phyloP scores from a whole-genome alignment of 2,888 invertebrate genomes.

The Drosophila glabriapex region DNA sequence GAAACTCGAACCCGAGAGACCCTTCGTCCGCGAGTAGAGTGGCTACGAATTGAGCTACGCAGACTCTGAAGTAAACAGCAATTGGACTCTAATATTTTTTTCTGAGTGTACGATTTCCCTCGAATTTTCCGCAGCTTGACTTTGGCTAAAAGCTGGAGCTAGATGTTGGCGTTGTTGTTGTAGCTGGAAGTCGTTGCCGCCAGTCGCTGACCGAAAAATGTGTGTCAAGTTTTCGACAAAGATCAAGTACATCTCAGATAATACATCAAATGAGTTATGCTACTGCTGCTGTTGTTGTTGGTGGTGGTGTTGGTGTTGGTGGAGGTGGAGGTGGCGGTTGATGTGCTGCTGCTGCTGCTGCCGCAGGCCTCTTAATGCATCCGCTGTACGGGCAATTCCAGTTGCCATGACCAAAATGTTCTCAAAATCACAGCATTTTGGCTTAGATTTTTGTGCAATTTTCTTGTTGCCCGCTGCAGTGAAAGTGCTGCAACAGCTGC shows the following conservation, averaged over 20 bases:
- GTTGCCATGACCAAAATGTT: constrained; percentile 75
- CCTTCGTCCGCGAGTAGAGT: not conserved
- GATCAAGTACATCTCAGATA: constrained; percentile 84
- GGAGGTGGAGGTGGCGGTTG: constrained; percentile 21
- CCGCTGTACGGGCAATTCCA: constrained; percentile 56
- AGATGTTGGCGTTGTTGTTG: constrained; percentile 26
- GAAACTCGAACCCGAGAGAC: not conserved
- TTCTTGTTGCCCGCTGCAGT: constrained; percentile 54
- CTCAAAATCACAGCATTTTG: constrained; percentile 51
- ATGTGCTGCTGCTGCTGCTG: constrained; percentile 15
- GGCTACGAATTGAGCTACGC: not conserved
- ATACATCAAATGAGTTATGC: constrained; percentile 52
- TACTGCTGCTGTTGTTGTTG: constrained; percentile 17
- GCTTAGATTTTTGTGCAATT: constrained; percentile 58
- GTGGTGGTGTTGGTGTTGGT: constrained; percentile 8
- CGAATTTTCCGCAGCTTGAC: constrained; percentile 71
- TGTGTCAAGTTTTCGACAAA: constrained; percentile 83
- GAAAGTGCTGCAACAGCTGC: constrained; percentile 59
- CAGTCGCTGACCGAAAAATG: constrained; percentile 75
- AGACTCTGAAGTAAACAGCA: not conserved
- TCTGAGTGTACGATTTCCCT: constrained; percentile 64
- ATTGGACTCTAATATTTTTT: not conserved
- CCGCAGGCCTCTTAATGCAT: constrained; percentile 37
- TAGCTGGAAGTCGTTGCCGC: constrained; percentile 60
- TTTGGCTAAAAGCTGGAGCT: constrained; percentile 48